These are phyloP conservation scores for Aspiorhynchus laticeps DNA, from an alignment of 2,113 vertebrate genomes.

Conservation along the genomic window DNA sequence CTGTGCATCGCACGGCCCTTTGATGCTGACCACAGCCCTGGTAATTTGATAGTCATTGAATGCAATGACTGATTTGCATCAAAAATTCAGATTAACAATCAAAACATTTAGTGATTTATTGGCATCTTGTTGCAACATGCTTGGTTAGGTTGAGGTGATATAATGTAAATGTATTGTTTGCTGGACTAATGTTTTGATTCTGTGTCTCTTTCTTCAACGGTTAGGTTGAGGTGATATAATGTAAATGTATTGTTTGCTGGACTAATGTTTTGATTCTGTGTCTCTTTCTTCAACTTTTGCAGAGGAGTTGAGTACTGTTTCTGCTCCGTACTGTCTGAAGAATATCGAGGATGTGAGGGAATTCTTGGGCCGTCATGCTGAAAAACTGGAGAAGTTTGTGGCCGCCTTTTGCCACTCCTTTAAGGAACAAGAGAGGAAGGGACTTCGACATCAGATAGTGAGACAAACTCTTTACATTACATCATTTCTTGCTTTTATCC, in stretches of 20 bases:
- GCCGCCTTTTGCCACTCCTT: slow-evolving; percentile 81
- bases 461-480: slow-evolving; percentile 39
- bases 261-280: not conserved
- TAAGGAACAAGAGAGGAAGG: slow-evolving; percentile 90
- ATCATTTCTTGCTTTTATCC: not conserved
- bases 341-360: slow-evolving; percentile 88
- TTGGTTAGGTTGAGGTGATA: not conserved
- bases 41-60: slow-evolving; percentile 59
- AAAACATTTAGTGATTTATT: not conserved
- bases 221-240: not conserved
- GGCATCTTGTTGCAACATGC: not conserved
- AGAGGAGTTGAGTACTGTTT: slow-evolving; percentile 73
- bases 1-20: slow-evolving; percentile 87
- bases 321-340: slow-evolving; percentile 81
- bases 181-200: not conserved
- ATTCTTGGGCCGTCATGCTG: slow-evolving; percentile 87
- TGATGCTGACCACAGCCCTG: slow-evolving; percentile 78
- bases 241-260: not conserved
- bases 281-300: slow-evolving; percentile 41
- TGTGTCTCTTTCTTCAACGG: too few species aligned
- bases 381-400: slow-evolving; percentile 88
- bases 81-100: not conserved
- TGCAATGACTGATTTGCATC: not conserved
- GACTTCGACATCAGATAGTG: slow-evolving; percentile 93
- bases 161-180: not conserved